Base-by-base conservation (phyloP, 2,888 invertebrate species). In the Priocnemis perturbator region DNA sequence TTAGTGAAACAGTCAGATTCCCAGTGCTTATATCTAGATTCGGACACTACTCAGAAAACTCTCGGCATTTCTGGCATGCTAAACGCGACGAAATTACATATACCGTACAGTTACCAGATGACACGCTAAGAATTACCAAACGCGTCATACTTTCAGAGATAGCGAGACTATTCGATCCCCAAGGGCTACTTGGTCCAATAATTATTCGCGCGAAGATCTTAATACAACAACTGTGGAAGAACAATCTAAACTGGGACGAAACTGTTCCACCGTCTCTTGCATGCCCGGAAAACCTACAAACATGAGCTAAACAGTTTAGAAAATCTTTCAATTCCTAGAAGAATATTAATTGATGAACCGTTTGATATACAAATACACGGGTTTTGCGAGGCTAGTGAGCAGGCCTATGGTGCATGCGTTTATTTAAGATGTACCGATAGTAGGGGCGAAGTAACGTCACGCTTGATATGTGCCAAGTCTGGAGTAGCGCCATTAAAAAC, bases 131-230 rank as follows among this genome's bases (percentile, higher is more conserved):
- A n/a, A n/a, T n/a, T n/a, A n/a, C n/a, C n/a, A n/a, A n/a, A n/a
- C n/a, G n/a, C n/a, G n/a, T n/a, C n/a, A n/a, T n/a, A n/a, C n/a
- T n/a, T n/a, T n/a, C n/a, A n/a, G n/a, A n/a, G n/a, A n/a, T n/a
- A n/a, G n/a, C n/a, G n/a, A n/a, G n/a, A 19, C 11, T 57, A 2
- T 57, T 37, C 4, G 50, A 47, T 17, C 60, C 50, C 1, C n/a
- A 48, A 50, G 50, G 48, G 0, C 23, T 60, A 26, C n/a, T 60
- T 26, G 50, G 48, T 0, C 60, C 60, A 1, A n/a, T 60, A 2
- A 26, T 60, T 7, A 23, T 60, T 1, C 23, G 17, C 0, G 48
- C n/a, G 15, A 60, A 60, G n/a, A 0, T 60, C 1, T 47, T 26
- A 26, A 26, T 26, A 26, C 26, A 26, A 26, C 3, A 3, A 3